Conservation (phyloP, 2,888 invertebrate genomes). For the Linnaemya vulpina region DNA sequence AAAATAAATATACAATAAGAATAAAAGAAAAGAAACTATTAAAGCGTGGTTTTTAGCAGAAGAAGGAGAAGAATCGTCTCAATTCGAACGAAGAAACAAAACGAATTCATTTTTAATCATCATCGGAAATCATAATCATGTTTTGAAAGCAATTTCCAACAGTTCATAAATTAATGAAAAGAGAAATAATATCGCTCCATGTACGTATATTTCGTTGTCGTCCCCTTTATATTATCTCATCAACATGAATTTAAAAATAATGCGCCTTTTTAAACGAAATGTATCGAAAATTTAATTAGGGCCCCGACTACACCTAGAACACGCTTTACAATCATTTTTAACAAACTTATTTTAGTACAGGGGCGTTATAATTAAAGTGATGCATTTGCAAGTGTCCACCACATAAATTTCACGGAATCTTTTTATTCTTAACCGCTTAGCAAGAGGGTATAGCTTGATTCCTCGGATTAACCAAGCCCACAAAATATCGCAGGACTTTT, state of each 20-base stretch:
- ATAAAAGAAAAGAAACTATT: background rate
- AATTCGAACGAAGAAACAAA: constrained; percentile 19
- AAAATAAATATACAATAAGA: background rate
- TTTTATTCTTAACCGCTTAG: too few species aligned
- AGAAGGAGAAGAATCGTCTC: too few species aligned
- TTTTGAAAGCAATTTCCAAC: constrained; percentile 73
- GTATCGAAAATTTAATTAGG: constrained; percentile 17
- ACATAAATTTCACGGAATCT: too few species aligned
- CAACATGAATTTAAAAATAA: constrained; percentile 20
- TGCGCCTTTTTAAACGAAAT: constrained; percentile 17
- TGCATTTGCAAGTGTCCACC: too few species aligned
- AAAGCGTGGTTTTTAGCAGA: constrained; percentile 33
- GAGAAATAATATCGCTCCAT: constrained; percentile 1
- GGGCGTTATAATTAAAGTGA: too few species aligned
- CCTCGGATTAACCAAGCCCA: too few species aligned
- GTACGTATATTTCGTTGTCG: constrained; percentile 18
- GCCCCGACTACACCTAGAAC: constrained; percentile 33
- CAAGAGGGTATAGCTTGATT: too few species aligned
- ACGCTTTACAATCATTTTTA: background rate
- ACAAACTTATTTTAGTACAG: background rate
- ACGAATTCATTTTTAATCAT: constrained; percentile 66
- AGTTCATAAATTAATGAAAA: constrained; percentile 74
- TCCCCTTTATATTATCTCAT: constrained; percentile 35
- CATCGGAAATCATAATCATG: constrained; percentile 72
- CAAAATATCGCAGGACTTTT: too few species aligned